Percentiles rank a stretch among this genome's conserved stretches.
phyloP scores from a whole-genome alignment of 2,888 invertebrate species.

The Sabatieria punctata region DNA sequence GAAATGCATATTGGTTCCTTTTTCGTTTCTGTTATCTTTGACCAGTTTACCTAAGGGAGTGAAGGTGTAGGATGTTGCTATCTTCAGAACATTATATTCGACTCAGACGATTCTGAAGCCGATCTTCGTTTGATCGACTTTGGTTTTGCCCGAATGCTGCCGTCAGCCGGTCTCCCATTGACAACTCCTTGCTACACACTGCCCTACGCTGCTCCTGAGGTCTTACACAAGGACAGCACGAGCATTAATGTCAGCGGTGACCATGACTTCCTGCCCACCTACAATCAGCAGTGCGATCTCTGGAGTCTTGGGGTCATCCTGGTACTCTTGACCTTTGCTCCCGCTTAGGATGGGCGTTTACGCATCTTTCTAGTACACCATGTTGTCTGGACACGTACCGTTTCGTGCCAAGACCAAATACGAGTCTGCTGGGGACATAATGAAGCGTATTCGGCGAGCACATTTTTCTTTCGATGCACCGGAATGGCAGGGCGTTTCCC shows the following conservation, averaged over 20 bases:
- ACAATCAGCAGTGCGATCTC: slow-evolving; percentile 80
- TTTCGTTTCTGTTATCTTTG: too few species aligned
- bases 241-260: slow-evolving; percentile 17
- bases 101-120: slow-evolving; percentile 41
- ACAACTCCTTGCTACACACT: slow-evolving; percentile 82
- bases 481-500: slow-evolving; percentile 55
- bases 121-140: slow-evolving; percentile 82
- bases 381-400: slow-evolving; percentile 70
- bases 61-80: neutral
- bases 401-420: slow-evolving; percentile 53
- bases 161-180: slow-evolving; percentile 29
- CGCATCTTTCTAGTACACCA: slow-evolving; percentile 46
- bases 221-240: slow-evolving; percentile 46
- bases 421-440: slow-evolving; percentile 54
- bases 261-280: slow-evolving; percentile 40
- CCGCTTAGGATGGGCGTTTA: neutral
- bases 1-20: too few species aligned
- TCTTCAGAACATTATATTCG: slow-evolving; percentile 50
- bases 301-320: slow-evolving; percentile 89
- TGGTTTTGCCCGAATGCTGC: slow-evolving; percentile 70
- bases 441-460: slow-evolving; percentile 59
- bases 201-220: slow-evolving; percentile 87
- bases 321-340: slow-evolving; percentile 33
- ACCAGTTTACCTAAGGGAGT: too few species aligned
- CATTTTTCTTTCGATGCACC: slow-evolving; percentile 55